A percentile compares a stretch with the other conserved stretches of the same genome.
Evolutionary conservation across 1,140 invertebrate genomes (phyloP).

Genomic region (Drosophila insularis): DNA sequence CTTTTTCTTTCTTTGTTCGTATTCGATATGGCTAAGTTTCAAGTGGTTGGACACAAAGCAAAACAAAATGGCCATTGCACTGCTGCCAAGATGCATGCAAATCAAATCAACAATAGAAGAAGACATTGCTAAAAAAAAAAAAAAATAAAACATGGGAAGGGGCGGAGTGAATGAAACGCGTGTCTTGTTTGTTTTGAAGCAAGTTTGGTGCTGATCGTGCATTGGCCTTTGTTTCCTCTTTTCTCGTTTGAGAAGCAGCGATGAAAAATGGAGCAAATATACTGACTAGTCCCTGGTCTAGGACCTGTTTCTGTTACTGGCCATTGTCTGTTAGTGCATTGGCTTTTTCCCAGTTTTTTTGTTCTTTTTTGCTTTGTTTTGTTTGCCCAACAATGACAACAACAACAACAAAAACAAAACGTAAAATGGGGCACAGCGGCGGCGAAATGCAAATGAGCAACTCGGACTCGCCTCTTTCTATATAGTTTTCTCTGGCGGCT

Average conservation of each 20-base stretch:
- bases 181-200: constrained; percentile 18
- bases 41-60: constrained; percentile 40
- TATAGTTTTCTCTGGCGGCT: constrained; percentile 20
- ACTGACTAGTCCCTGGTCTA: constrained; percentile 12
- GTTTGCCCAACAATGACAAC: constrained; percentile 25
- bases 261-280: constrained; percentile 34
- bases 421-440: constrained; percentile 19
- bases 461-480: constrained; percentile 19
- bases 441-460: constrained; percentile 58
- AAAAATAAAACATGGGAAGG: not conserved
- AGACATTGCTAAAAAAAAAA: constrained; percentile 21
- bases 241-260: constrained; percentile 21
- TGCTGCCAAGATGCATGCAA: constrained; percentile 62
- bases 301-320: constrained; percentile 18
- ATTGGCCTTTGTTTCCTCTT: constrained; percentile 41
- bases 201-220: constrained; percentile 50
- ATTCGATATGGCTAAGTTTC: constrained; percentile 43
- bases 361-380: constrained; percentile 24
- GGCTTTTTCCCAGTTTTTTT: constrained; percentile 25
- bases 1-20: not conserved
- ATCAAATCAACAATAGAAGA: constrained; percentile 59
- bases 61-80: constrained; percentile 60
- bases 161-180: not conserved
- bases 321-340: constrained; percentile 42
- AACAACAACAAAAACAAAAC: constrained; percentile 24